phyloP scores from a whole-genome alignment of 2,797 vertebrate species.

The Lemur catta region DNA sequence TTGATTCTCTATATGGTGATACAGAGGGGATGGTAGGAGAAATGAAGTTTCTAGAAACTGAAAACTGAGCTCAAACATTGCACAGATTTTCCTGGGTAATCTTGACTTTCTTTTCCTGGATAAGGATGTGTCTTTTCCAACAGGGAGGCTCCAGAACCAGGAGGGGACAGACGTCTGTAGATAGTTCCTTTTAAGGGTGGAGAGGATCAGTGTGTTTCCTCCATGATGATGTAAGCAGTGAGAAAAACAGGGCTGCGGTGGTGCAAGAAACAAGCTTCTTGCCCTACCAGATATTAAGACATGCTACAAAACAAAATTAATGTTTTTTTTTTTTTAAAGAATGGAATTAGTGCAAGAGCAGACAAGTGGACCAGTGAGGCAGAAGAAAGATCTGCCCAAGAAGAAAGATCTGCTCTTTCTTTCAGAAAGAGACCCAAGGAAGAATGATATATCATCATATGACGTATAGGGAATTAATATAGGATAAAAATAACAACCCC shows the following conservation, averaged over 20 bases:
- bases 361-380: not conserved
- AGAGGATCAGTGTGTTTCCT: not conserved
- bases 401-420: not conserved
- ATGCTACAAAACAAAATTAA: not conserved
- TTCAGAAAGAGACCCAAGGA: not conserved
- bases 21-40: not conserved
- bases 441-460: not conserved
- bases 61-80: not conserved
- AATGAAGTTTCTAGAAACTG: not conserved
- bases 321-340: not conserved
- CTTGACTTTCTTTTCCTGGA: not conserved
- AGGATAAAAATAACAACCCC: not conserved
- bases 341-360: not conserved
- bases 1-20: not conserved
- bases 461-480: not conserved
- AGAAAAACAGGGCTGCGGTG: not conserved
- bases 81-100: not conserved
- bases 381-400: not conserved
- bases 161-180: not conserved
- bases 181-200: not conserved
- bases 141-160: not conserved
- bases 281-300: not conserved
- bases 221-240: not conserved
- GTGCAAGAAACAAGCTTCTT: slow-evolving; percentile 32
- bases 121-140: not conserved